phyloP scores from a whole-genome alignment of 2,113 vertebrate species.

The Carassius carassius region DNA sequence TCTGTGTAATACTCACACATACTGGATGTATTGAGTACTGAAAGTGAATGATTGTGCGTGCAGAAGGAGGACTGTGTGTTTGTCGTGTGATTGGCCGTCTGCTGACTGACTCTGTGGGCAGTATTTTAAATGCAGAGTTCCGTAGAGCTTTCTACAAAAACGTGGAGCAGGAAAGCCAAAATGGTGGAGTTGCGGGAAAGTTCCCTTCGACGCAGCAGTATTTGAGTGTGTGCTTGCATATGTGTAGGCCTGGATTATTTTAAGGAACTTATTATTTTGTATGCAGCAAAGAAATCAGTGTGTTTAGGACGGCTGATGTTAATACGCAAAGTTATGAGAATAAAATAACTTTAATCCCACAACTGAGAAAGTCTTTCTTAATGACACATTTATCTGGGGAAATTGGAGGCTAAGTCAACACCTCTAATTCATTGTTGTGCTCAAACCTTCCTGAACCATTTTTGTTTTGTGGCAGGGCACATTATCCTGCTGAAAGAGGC shows the following conservation, averaged over 20 bases:
- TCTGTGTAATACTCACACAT: neutral
- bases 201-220: conserved; percentile 69
- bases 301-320: neutral
- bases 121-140: conserved; percentile 72
- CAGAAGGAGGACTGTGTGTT: conserved; percentile 23
- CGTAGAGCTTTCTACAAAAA: conserved; percentile 49
- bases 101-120: conserved; percentile 68
- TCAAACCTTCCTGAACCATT: too few species aligned
- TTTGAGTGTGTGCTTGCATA: conserved; percentile 40
- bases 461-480: too few species aligned
- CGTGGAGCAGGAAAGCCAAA: conserved; percentile 63
- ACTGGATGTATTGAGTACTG: neutral
- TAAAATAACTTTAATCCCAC: neutral
- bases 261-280: neutral
- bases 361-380: neutral
- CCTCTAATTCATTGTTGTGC: too few species aligned
- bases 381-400: neutral
- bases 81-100: conserved; percentile 44
- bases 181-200: conserved; percentile 67
- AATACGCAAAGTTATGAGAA: neutral
- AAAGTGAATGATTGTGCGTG: neutral
- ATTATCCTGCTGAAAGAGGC: too few species aligned
- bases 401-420: too few species aligned
- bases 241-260: conserved; percentile 9
- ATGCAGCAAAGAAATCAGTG: neutral